phyloP scores from a whole-genome alignment of 2,797 vertebrate species.

The Eidolon dupreanum region DNA sequence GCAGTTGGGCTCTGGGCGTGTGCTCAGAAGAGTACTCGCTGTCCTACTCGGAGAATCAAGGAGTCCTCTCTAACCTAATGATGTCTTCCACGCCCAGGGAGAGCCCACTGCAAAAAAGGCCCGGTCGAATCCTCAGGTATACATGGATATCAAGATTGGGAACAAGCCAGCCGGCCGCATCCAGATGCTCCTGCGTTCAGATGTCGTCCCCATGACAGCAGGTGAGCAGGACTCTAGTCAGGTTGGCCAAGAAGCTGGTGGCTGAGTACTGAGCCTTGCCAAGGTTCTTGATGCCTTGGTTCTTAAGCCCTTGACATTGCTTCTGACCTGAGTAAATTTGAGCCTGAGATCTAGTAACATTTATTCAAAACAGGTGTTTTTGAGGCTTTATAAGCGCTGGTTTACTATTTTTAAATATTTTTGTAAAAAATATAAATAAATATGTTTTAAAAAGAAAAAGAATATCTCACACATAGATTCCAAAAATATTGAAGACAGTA shows the following conservation, averaged over 20 bases:
- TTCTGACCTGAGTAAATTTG: neutral
- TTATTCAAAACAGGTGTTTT: neutral
- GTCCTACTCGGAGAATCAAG: neutral
- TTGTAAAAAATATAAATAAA: neutral
- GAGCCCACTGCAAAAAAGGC: slow-evolving; percentile 95
- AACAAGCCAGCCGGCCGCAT: slow-evolving; percentile 96
- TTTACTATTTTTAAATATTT: neutral
- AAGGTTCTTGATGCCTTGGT: accelerated
- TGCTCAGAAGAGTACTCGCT: neutral
- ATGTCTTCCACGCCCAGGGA: slow-evolving; percentile 83
- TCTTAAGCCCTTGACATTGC: accelerated
- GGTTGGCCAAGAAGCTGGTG: accelerated
- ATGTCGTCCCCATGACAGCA: slow-evolving; percentile 97
- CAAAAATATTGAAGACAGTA: neutral
- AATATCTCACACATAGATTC: neutral
- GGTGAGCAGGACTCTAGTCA: slow-evolving; percentile 83
- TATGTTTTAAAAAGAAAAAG: neutral
- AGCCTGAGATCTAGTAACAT: neutral
- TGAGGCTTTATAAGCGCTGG: neutral
- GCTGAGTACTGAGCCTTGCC: neutral
- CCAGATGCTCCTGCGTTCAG: slow-evolving; percentile 94
- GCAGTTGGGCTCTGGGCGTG: neutral
- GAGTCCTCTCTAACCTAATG: neutral
- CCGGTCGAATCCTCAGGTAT: slow-evolving; percentile 95
- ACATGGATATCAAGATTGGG: slow-evolving; percentile 98